Conservation (phyloP, 2,888 invertebrate genomes). For the Andricus quercusramuli region DNA sequence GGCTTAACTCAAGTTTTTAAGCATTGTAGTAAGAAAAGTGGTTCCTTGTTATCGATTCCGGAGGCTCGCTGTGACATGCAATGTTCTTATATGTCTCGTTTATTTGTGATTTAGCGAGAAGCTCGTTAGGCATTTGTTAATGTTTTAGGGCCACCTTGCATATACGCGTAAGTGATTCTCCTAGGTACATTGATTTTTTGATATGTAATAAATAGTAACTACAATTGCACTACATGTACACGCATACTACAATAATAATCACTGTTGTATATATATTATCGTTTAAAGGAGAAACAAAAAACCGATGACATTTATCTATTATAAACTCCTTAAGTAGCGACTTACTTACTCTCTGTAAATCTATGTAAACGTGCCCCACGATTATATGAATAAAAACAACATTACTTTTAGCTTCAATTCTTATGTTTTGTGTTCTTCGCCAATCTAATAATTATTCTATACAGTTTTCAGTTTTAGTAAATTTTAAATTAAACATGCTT, state of each 20-base stretch:
- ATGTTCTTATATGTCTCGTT: slow-evolving; percentile 57
- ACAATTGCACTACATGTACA: slow-evolving; percentile 62
- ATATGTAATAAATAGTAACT: slow-evolving; percentile 50
- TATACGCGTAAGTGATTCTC: slow-evolving; percentile 46
- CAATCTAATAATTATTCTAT: not conserved
- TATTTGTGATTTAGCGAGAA: slow-evolving; percentile 64
- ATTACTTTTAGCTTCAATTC: slow-evolving; percentile 65
- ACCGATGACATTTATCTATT: slow-evolving; percentile 69
- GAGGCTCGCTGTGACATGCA: slow-evolving; percentile 58
- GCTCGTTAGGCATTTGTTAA: slow-evolving; percentile 64
- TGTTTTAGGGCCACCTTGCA: slow-evolving; percentile 50
- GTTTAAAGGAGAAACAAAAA: slow-evolving; percentile 60
- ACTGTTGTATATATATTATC: slow-evolving; percentile 70
- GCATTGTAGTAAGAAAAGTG: slow-evolving; percentile 16
- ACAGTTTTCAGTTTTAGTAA: not conserved
- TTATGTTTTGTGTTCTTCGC: not conserved
- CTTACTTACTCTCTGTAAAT: slow-evolving; percentile 75
- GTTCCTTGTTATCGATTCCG: slow-evolving; percentile 48
- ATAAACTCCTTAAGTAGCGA: slow-evolving; percentile 69
- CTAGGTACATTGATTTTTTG: slow-evolving; percentile 48
- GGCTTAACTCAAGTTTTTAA: not conserved
- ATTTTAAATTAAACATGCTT: not conserved
- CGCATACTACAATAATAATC: slow-evolving; percentile 64
- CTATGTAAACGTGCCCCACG: slow-evolving; percentile 75
- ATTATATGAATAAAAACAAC: slow-evolving; percentile 73